These are phyloP conservation scores for Sisyra terminalis DNA, from an alignment of 2,888 invertebrate species.

Conservation along the genomic window DNA sequence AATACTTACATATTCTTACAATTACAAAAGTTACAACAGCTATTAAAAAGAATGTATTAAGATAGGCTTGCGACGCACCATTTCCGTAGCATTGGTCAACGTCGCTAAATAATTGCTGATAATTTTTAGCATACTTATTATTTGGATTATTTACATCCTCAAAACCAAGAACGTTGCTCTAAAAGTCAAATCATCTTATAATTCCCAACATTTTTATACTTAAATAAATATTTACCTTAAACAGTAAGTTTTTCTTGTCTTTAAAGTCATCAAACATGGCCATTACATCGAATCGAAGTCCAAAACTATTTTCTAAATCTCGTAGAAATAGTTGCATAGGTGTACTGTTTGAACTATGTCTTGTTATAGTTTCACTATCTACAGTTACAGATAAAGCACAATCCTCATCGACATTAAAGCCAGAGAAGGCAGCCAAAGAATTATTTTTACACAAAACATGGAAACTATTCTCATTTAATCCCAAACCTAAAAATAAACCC, in stretches of 20 bases:
- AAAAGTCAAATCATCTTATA: constrained; percentile 11
- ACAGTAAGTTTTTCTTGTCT: constrained; percentile 34
- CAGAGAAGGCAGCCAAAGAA: constrained; percentile 29
- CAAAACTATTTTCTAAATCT: constrained; percentile 21
- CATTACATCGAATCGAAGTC: constrained; percentile 24
- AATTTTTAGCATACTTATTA: constrained; percentile 33
- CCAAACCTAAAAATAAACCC: constrained; percentile 16
- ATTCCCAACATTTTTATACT: constrained; percentile 2
- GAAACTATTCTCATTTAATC: constrained; percentile 25
- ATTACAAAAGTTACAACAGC: too few relatives aligned
- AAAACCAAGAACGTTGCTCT: constrained; percentile 39
- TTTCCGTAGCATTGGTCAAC: constrained; percentile 22
- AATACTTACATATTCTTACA: too few relatives aligned
- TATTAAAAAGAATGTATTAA: too few relatives aligned
- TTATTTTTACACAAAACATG: constrained; percentile 44
- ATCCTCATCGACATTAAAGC: constrained; percentile 32
- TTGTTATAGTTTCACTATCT: constrained; percentile 41
- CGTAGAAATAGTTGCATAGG: constrained; percentile 18
- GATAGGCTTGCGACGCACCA: not conserved
- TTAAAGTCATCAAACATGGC: constrained; percentile 42
- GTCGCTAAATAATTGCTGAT: constrained; percentile 35
- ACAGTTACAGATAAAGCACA: constrained; percentile 41
- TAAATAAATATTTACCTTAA: constrained; percentile 27
- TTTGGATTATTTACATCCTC: constrained; percentile 26
- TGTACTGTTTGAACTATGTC: constrained; percentile 21